Conservation (phyloP, 1,140 invertebrate species). For the Drosophila micromelanica region DNA sequence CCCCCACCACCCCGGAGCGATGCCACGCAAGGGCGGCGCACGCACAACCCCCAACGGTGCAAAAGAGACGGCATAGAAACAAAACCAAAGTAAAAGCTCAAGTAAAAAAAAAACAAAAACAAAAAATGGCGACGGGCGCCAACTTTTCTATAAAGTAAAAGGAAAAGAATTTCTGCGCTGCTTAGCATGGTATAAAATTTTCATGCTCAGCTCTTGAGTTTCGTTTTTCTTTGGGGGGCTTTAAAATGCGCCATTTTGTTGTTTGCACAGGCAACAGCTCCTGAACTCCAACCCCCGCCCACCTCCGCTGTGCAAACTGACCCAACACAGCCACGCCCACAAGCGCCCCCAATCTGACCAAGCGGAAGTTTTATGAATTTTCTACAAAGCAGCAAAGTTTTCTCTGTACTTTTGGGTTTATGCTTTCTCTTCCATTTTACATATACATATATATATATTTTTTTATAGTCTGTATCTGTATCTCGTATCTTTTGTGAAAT, state of each 20-base stretch:
- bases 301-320: conserved; percentile 25
- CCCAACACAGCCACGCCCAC: conserved; percentile 33
- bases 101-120: not conserved
- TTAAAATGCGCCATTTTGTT: conserved; percentile 83
- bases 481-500: conserved; percentile 66
- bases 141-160: conserved; percentile 43
- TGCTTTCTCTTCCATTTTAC: conserved; percentile 14
- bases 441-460: conserved; percentile 29
- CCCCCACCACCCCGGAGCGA: no score
- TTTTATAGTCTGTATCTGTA: conserved; percentile 26
- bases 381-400: conserved; percentile 77
- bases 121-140: conserved; percentile 51
- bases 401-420: conserved; percentile 53
- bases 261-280: conserved; percentile 59
- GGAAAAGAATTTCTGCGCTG: conserved; percentile 48
- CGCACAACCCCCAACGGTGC: conserved; percentile 28
- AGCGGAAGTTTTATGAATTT: conserved; percentile 83
- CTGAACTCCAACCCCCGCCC: conserved; percentile 17
- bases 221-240: conserved; percentile 42
- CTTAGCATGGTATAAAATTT: conserved; percentile 44
- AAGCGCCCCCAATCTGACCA: conserved; percentile 44
- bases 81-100: not conserved
- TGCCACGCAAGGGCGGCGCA: conserved; percentile 12
- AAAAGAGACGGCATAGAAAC: not conserved
- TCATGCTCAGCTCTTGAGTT: conserved; percentile 27